Percentiles rank a stretch among this genome's conserved stretches.
These are phyloP conservation scores for Hydrotaea cyrtoneurina DNA, from an alignment of 2,888 invertebrate species.

Conservation along the genomic window DNA sequence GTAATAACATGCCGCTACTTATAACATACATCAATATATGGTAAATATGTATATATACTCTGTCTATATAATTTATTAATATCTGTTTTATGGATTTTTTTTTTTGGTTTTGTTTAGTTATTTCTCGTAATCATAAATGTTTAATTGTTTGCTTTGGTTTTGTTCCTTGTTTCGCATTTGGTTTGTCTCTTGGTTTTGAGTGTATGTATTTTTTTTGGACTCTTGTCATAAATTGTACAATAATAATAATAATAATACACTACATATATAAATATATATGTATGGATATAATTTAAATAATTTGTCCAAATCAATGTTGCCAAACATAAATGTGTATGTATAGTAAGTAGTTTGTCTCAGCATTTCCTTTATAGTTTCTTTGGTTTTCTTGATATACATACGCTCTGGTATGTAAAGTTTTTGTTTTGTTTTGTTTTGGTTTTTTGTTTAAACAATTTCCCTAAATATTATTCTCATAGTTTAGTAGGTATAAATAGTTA, in stretches of 20 bases:
- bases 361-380: conserved; percentile 6
- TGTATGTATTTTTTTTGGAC: conserved; percentile 50
- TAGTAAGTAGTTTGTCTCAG: conserved; percentile 6
- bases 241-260: neutral
- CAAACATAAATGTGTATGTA: neutral
- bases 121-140: conserved; percentile 23
- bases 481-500: conserved; percentile 35
- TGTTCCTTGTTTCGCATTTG: conserved; percentile 41
- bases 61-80: conserved; percentile 36
- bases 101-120: neutral
- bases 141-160: conserved; percentile 29
- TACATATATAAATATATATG: conserved; percentile 32
- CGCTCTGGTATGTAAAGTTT: conserved; percentile 1
- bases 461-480: conserved; percentile 63
- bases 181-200: conserved; percentile 8
- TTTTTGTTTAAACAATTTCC: conserved; percentile 53
- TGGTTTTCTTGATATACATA: conserved; percentile 19
- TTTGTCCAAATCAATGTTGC: conserved; percentile 16
- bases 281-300: neutral
- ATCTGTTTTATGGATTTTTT: conserved; percentile 15
- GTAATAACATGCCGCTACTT: conserved; percentile 67
- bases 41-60: conserved; percentile 35
- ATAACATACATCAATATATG: conserved; percentile 65
- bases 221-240: conserved; percentile 59
- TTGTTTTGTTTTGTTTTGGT: conserved; percentile 18